Conservation (phyloP, 2,888 invertebrate species). For the Pinctada fucata region DNA sequence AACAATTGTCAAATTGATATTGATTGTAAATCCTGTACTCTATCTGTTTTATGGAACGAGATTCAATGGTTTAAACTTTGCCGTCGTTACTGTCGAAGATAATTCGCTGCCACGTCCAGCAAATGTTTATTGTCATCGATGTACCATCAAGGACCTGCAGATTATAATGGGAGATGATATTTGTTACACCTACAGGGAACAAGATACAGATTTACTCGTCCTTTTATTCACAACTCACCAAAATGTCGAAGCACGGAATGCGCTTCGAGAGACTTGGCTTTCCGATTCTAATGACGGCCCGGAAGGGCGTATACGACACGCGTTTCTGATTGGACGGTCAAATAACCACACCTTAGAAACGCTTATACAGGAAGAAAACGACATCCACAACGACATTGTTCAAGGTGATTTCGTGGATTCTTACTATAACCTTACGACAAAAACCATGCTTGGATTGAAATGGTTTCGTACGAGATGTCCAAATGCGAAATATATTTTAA, state of each 20-base stretch:
- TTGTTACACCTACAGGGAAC: too few species aligned
- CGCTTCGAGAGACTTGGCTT: background rate
- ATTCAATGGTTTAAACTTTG: too few species aligned
- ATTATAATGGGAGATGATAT: too few species aligned
- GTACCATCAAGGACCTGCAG: too few species aligned
- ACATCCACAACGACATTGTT: conserved; percentile 40
- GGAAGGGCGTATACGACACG: background rate
- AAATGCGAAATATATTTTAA: conserved; percentile 40
- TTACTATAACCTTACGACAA: conserved; percentile 44
- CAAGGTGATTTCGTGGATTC: conserved; percentile 41
- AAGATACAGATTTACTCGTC: too few species aligned
- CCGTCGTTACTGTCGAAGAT: too few species aligned
- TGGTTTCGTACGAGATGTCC: conserved; percentile 40
- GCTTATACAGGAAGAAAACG: conserved; percentile 26
- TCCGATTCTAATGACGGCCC: background rate
- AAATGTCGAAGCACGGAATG: background rate
- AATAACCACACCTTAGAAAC: background rate
- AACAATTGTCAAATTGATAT: too few species aligned
- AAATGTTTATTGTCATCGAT: too few species aligned
- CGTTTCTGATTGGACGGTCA: background rate
- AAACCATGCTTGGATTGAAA: conserved; percentile 44
- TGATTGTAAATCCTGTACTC: too few species aligned
- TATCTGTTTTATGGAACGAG: too few species aligned
- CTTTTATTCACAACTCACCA: background rate
- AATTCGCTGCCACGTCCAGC: too few species aligned